Percentiles rank a stretch among this genome's conserved stretches.
Evolutionary conservation across 2,888 invertebrate species (phyloP).

Genomic region (Rhingia campestris): DNA sequence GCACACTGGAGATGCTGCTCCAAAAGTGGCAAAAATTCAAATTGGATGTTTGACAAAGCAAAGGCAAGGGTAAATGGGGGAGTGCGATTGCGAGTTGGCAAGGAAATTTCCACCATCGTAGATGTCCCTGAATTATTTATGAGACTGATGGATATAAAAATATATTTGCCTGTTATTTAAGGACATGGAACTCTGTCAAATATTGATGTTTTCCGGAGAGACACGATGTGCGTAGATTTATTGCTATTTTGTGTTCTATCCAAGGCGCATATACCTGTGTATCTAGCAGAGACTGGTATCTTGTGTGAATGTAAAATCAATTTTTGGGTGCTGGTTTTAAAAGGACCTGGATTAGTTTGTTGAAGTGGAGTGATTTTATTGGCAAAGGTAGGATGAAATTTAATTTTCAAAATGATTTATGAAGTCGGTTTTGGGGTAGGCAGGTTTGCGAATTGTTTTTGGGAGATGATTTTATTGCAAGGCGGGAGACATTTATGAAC

Average conservation of each 20-base stretch:
- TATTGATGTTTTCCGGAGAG: slow-evolving; percentile 53
- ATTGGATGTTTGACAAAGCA: slow-evolving; percentile 62
- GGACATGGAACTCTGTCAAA: slow-evolving; percentile 69
- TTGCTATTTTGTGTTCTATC: slow-evolving; percentile 13
- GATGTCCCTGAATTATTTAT: slow-evolving; percentile 71
- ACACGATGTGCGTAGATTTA: slow-evolving; percentile 14
- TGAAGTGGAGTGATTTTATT: slow-evolving; percentile 45
- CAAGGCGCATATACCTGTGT: slow-evolving; percentile 1
- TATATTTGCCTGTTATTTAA: slow-evolving; percentile 64
- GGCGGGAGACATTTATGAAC: slow-evolving; percentile 13
- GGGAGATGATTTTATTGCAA: background rate
- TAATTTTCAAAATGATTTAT: slow-evolving; percentile 52
- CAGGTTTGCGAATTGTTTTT: slow-evolving; percentile 23
- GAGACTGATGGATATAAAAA: slow-evolving; percentile 68
- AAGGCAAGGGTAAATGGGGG: slow-evolving; percentile 37
- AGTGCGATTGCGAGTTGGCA: background rate
- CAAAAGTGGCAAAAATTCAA: slow-evolving; percentile 41
- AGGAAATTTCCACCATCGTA: slow-evolving; percentile 56
- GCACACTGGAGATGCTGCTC: background rate
- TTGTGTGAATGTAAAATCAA: slow-evolving; percentile 56
- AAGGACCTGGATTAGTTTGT: slow-evolving; percentile 36
- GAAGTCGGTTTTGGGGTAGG: slow-evolving; percentile 8
- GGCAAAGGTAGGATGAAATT: slow-evolving; percentile 44
- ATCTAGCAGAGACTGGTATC: background rate
- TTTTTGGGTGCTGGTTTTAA: slow-evolving; percentile 29